Base-by-base conservation (phyloP, 53 echinoderm and acorn worm species). In the Stichopus horrens region DNA sequence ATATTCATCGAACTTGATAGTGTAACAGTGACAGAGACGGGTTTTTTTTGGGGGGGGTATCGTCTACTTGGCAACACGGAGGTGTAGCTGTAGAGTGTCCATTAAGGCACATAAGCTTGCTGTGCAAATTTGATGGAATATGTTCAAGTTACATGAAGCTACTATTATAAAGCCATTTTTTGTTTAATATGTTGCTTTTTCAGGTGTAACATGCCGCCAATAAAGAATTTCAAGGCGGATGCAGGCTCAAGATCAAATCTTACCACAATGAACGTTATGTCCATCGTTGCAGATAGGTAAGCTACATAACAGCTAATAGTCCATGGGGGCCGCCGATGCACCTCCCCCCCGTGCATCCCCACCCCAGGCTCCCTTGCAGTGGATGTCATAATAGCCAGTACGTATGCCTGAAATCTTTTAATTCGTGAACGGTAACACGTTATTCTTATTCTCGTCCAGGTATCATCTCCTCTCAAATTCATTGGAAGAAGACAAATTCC, bases 151-250 rank as follows among this genome's bases (percentile, higher is more conserved):
- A 2, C 37, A 37, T 37, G 37, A 37, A 37, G 2, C 37, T 37
- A n/a, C n/a, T n/a, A n/a, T n/a, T n/a, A 37, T 37, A 2, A 37
- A 0, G 37, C 37, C 2, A 37, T 37, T 2, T 37, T 0, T 37
- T 37, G 1, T 37, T 37, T 2, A 37, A 37, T 37, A 67, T 75
- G 75, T 75, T 23, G 9, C 52, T 86, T 53, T 16, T 18, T n/a
- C 87, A 87, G 87, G 74, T 87, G 87, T 74, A 87, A 87, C 19
- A 87, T 87, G 52, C 87, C 87, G 53, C 87, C 87, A 7, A 75
- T 87, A 22, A 75, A 87, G 21, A 75, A 87, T 23, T 87, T 54
- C 75, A 58, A 57, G 20, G 87, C 74, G 2, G 87, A 87, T 22
- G 87, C 75, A 8, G 87, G 87, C 9, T 19, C 74, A n/a, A 19